A percentile compares a stretch with the other conserved stretches of the same genome.
These are phyloP conservation scores for Ostrea denselamellosa DNA, from an alignment of 1,140 invertebrate genomes.

Conservation along the genomic window DNA sequence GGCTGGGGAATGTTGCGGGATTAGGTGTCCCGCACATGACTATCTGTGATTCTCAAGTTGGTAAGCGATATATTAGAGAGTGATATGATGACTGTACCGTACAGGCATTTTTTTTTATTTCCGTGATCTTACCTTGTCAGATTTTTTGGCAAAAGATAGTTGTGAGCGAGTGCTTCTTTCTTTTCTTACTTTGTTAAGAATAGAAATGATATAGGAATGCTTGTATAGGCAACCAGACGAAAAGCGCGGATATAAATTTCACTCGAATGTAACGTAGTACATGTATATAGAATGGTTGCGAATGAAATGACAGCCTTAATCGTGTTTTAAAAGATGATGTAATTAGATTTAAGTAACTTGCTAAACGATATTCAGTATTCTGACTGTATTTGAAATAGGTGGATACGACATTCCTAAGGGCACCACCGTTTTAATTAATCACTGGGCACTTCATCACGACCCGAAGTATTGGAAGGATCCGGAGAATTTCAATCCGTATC, in stretches of 20 bases:
- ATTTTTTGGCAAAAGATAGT: too few species aligned
- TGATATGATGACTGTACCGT: too few species aligned
- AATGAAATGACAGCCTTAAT: too few species aligned
- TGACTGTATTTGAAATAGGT: conserved; percentile 32
- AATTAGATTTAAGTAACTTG: too few species aligned
- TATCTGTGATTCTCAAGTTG: conserved; percentile 46
- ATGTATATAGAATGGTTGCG: too few species aligned
- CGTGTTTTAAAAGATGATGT: too few species aligned
- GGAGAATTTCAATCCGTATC: conserved; percentile 86
- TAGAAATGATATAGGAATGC: not conserved
- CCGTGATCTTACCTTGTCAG: too few species aligned
- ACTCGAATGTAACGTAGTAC: too few species aligned
- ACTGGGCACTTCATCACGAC: conserved; percentile 87
- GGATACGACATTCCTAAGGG: conserved; percentile 84
- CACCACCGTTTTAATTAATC: conserved; percentile 91
- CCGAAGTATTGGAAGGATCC: conserved; percentile 86
- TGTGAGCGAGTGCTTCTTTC: too few species aligned
- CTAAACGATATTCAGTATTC: not conserved
- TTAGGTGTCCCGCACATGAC: conserved; percentile 40
- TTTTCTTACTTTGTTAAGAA: too few species aligned
- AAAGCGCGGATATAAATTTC: too few species aligned
- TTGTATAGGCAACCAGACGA: not conserved
- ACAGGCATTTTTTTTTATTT: too few species aligned
- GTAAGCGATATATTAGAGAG: not conserved
- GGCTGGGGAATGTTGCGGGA: conserved; percentile 7